phyloP scores from a whole-genome alignment of 2,888 invertebrate species.

The Automeris io region DNA sequence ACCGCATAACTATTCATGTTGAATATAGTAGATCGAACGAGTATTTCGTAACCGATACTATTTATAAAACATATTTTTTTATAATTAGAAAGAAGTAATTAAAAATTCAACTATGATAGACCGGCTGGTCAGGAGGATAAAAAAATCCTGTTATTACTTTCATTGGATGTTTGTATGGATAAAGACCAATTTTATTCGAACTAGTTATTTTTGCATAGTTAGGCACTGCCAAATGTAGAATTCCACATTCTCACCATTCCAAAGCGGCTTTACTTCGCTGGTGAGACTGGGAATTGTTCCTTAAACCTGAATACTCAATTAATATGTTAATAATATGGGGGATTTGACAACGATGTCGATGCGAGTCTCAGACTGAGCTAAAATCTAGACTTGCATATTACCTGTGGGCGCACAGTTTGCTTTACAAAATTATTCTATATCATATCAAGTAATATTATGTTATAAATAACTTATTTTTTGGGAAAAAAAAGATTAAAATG shows the following conservation, averaged over 20 bases:
- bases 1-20: too few relatives aligned
- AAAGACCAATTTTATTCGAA: not conserved
- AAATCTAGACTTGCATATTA: slow-evolving; percentile 27
- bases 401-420: slow-evolving; percentile 16
- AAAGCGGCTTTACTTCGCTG: slow-evolving; percentile 48
- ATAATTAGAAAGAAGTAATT: too few relatives aligned
- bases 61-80: too few relatives aligned
- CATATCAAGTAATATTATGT: too few relatives aligned
- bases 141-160: too few relatives aligned
- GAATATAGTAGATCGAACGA: too few relatives aligned
- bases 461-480: too few relatives aligned
- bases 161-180: too few relatives aligned
- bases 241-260: slow-evolving; percentile 18
- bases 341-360: slow-evolving; percentile 40
- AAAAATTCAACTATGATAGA: too few relatives aligned
- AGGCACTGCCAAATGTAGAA: not conserved
- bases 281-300: slow-evolving; percentile 28
- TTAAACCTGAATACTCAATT: slow-evolving; percentile 64
- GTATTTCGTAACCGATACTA: too few relatives aligned
- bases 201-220: not conserved
- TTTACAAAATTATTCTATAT: not conserved
- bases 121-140: too few relatives aligned
- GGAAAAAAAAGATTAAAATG: too few relatives aligned
- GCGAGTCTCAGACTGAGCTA: slow-evolving; percentile 33
- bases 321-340: slow-evolving; percentile 70